Evolutionary conservation across 2,888 invertebrate genomes (phyloP).

Genomic region (Chaetogeoica ovagalla): DNA sequence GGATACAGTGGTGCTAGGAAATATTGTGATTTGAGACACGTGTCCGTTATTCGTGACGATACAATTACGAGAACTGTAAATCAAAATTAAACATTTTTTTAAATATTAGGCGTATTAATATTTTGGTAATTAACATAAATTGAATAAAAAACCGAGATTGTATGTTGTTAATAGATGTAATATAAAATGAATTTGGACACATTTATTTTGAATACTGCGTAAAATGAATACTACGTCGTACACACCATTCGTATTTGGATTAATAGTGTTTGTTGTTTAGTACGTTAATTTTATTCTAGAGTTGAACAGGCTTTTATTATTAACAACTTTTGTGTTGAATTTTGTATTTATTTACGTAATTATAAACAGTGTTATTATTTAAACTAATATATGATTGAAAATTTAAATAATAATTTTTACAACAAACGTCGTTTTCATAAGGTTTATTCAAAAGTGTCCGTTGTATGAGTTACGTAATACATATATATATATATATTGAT

Average conservation of each 20-base stretch:
- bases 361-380: not conserved
- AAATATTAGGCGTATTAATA: not conserved
- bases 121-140: not conserved
- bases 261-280: no score
- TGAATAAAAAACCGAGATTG: not conserved
- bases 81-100: not conserved
- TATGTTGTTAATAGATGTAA: not conserved
- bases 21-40: conserved; percentile 33
- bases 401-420: not conserved
- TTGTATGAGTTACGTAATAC: not conserved
- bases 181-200: no score
- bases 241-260: no score
- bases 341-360: no score
- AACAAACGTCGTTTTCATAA: not conserved
- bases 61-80: conserved; percentile 27
- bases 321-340: no score
- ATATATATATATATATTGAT: conserved; percentile 5
- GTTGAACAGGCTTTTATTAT: no score
- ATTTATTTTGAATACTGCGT: no score
- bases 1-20: not conserved
- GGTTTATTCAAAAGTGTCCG: not conserved
- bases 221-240: no score
- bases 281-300: no score
- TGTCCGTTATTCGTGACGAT: conserved; percentile 11
- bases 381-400: no score